Evolutionary conservation across 2,113 vertebrate species (phyloP).

Genomic region (Athene cunicularia): DNA sequence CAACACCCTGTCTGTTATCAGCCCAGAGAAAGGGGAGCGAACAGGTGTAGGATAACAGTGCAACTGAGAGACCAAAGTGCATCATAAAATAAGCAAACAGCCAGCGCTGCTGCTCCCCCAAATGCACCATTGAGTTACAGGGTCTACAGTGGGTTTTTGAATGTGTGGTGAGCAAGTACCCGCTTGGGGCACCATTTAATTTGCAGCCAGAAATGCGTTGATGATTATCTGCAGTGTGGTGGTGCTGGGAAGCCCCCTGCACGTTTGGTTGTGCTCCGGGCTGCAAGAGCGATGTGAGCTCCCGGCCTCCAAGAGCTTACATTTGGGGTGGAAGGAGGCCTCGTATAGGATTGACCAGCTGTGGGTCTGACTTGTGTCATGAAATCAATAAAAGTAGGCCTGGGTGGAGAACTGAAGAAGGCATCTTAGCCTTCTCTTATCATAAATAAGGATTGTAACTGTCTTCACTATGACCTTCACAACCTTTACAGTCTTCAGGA

Average conservation of each 20-base stretch:
- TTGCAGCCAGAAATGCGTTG: background rate
- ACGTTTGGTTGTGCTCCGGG: accelerated
- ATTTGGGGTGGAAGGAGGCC: accelerated
- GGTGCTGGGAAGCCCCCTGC: background rate
- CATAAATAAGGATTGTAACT: background rate
- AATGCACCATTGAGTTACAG: background rate
- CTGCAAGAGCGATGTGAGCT: background rate
- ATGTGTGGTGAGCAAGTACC: background rate
- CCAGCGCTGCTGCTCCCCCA: slow-evolving; percentile 26
- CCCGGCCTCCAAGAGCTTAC: background rate
- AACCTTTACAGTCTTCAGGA: background rate
- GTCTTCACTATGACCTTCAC: background rate
- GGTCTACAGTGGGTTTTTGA: background rate
- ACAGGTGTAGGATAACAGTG: slow-evolving; percentile 59
- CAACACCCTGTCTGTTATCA: background rate
- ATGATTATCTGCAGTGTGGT: background rate
- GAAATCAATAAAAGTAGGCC: background rate
- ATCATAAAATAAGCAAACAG: slow-evolving; percentile 59
- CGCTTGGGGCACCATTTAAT: background rate
- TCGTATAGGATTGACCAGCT: background rate
- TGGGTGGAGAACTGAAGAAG: background rate
- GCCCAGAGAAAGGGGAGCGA: slow-evolving; percentile 9
- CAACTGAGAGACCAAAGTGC: slow-evolving; percentile 67
- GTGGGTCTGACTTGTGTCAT: background rate
- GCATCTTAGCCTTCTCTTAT: background rate